Evolutionary conservation across 2,797 vertebrate species (phyloP), one percentile per base, ranked within the genome.

Genomic region (Oryzias sinensis): DNA sequence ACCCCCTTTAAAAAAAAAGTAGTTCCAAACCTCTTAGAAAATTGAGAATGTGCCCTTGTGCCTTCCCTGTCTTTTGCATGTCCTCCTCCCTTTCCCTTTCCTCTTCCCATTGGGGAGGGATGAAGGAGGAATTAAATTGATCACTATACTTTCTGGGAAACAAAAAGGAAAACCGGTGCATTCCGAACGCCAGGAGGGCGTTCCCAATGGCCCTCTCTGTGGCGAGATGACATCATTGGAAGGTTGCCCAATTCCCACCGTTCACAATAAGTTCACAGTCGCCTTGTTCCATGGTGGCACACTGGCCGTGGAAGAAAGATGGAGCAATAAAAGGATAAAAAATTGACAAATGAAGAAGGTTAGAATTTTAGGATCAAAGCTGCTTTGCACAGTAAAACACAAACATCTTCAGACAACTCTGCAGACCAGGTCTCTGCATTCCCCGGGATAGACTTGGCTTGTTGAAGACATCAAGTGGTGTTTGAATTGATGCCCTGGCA

Each of bases 201-300:
- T 83, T 87, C 82, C 81, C 73, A 68, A 59, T 65, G 81, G 77
- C 86, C 82, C 84, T 87, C 82, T 85, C 81, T 79, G 69, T 83
- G 79, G 82, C 74, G 73, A 61, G 77, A 87, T 90, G 89, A 90
- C 90, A 91, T 91, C 90, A 90, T 87, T 90, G 88, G 88, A 82
- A 53, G 5, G 43, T 64, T 62, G 85, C 91, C 89, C 81, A 81
- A 88, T 89, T 90, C 84, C 87, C 88, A 89, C 83, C 83, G 59
- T 77, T 87, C 68, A 89, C 86, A 89, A 88, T 88, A 82, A 82
- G 83, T 82, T 84, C 75, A 87, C 81, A 90, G 86, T 89, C 83
- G 85, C 24, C 18, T 80, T 82, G 81, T 82, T 82, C 68, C 81
- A 73, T 41, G 5, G 78, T 83, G 80, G 72, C 74, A 78, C 76